Evolutionary conservation across 1,140 invertebrate genomes (phyloP).

Genomic region (Apis cerana): DNA sequence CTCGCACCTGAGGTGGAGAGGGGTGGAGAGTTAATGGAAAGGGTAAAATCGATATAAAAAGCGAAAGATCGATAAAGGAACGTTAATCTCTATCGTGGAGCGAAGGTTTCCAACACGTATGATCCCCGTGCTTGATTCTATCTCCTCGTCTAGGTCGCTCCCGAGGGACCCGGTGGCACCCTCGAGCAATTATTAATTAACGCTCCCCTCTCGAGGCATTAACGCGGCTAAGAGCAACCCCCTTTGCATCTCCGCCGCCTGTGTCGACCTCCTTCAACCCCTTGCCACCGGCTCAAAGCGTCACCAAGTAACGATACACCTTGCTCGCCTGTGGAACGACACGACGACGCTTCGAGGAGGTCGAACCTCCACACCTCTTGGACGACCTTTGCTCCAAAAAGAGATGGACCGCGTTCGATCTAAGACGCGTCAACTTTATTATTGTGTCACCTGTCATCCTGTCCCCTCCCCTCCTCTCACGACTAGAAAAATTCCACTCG

Average conservation of each 20-base stretch:
- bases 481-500: too few species aligned
- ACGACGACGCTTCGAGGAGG: constrained; percentile 60
- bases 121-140: constrained; percentile 44
- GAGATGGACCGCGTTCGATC: constrained; percentile 52
- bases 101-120: constrained; percentile 54
- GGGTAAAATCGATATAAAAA: neutral
- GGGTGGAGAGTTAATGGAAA: neutral
- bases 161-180: constrained; percentile 68
- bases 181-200: constrained; percentile 81
- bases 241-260: constrained; percentile 66
- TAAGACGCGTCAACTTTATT: constrained; percentile 30
- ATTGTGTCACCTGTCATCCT: constrained; percentile 17
- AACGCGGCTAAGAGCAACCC: constrained; percentile 78
- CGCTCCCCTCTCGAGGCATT: constrained; percentile 78
- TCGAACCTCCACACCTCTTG: constrained; percentile 59
- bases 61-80: constrained; percentile 32
- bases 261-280: constrained; percentile 67
- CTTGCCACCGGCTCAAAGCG: constrained; percentile 72
- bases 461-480: neutral
- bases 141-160: constrained; percentile 57
- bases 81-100: constrained; percentile 50
- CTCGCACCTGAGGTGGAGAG: too few species aligned
- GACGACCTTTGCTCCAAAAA: constrained; percentile 71
- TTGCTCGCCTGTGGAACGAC: constrained; percentile 71
- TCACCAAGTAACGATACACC: constrained; percentile 78